Conservation (phyloP, 2,888 invertebrate genomes). For the Agriopis aurantiaria region DNA sequence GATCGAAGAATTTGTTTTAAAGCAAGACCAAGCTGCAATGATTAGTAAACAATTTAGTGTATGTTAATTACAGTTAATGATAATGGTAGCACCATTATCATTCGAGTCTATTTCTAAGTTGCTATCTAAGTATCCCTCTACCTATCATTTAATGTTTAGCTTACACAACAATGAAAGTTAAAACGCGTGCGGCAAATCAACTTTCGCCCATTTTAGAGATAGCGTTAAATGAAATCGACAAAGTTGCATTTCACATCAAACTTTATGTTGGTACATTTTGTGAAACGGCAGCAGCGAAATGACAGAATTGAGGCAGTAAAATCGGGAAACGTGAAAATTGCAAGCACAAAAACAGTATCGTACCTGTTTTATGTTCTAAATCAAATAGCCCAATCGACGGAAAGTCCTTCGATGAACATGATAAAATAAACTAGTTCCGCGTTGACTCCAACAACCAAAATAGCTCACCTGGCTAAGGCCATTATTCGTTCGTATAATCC, state of each 20-base stretch:
- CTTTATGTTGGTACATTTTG: constrained; percentile 5
- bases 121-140: constrained; percentile 83
- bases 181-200: constrained; percentile 76
- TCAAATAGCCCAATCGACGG: constrained; percentile 67
- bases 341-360: constrained; percentile 39
- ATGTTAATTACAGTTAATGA: constrained; percentile 60
- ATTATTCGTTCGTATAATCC: constrained; percentile 85
- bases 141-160: constrained; percentile 76
- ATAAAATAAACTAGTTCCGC: constrained; percentile 84
- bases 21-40: constrained; percentile 45
- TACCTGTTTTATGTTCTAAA: constrained; percentile 64
- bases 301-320: constrained; percentile 34
- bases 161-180: constrained; percentile 86
- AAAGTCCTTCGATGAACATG: constrained; percentile 79
- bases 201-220: constrained; percentile 82
- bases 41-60: constrained; percentile 51
- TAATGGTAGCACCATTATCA: constrained; percentile 66
- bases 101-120: constrained; percentile 80
- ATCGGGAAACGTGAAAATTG: constrained; percentile 39
- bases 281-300: constrained; percentile 24
- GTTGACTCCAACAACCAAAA: constrained; percentile 85
- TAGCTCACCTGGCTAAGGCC: constrained; percentile 87
- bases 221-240: constrained; percentile 45
- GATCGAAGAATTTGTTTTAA: constrained; percentile 39
- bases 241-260: constrained; percentile 30